Evolutionary conservation across 2,797 vertebrate species (phyloP).

Genomic region (Dryobates pubescens): DNA sequence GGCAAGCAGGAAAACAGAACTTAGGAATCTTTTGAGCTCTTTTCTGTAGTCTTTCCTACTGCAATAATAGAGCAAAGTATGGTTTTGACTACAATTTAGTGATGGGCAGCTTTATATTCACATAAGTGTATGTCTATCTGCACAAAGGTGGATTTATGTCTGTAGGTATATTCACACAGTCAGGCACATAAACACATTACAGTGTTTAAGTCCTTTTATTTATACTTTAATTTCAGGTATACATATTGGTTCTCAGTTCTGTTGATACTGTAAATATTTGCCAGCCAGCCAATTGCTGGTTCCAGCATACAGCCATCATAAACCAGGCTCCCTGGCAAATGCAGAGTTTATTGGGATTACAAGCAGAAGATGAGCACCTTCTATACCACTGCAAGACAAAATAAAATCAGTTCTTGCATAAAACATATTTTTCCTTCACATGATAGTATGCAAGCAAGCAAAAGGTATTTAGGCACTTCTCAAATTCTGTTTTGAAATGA

Average conservation of each 20-base stretch:
- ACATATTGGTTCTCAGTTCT: background rate
- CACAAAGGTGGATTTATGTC: background rate
- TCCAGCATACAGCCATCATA: background rate
- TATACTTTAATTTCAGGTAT: background rate
- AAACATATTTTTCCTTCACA: conserved; percentile 26
- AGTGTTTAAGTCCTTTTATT: background rate
- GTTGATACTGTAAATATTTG: background rate
- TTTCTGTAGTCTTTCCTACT: background rate
- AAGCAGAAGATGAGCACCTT: background rate
- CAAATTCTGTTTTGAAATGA: conserved; percentile 62
- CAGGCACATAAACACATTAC: background rate
- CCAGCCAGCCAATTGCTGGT: background rate
- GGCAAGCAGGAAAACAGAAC: background rate
- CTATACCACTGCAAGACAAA: background rate
- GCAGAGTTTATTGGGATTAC: background rate
- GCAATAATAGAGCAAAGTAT: background rate
- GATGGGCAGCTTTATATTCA: background rate
- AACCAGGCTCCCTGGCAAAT: background rate
- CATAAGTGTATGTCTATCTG: background rate
- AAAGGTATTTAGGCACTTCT: conserved; percentile 53
- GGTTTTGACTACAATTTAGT: background rate
- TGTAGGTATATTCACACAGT: background rate
- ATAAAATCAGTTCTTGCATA: conserved; percentile 14
- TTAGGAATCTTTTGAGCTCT: background rate
- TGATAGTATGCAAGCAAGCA: conserved; percentile 50